A percentile compares a stretch with the other conserved stretches of the same genome.
These are phyloP conservation scores for Disparrhopalites patrizii DNA, from an alignment of 2,888 invertebrate species.

Conservation along the genomic window DNA sequence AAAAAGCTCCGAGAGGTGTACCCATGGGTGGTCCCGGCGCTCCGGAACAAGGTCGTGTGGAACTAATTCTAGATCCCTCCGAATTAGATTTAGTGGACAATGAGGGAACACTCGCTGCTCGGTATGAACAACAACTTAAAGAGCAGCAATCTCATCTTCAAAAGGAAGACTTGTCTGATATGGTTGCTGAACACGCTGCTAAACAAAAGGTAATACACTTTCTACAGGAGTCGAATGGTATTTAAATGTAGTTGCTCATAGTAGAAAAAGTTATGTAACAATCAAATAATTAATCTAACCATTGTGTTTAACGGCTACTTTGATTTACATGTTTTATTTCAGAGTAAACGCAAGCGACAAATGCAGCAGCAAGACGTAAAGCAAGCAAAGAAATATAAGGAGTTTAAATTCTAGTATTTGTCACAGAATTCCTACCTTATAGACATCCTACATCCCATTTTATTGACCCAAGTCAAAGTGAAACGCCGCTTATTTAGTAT, in stretches of 20 bases:
- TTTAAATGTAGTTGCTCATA: no score
- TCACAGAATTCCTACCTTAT: no score
- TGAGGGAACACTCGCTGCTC: slow-evolving; percentile 88
- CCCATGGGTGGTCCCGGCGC: slow-evolving; percentile 49
- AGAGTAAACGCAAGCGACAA: slow-evolving; percentile 83
- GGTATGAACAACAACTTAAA: slow-evolving; percentile 93
- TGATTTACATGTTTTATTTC: slow-evolving; percentile 53
- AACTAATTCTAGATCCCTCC: slow-evolving; percentile 93
- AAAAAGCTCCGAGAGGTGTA: slow-evolving; percentile 20
- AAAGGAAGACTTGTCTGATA: slow-evolving; percentile 94
- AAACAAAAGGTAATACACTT: slow-evolving; percentile 78
- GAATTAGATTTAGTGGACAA: slow-evolving; percentile 90
- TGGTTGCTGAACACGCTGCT: slow-evolving; percentile 97
- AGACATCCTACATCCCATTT: no score
- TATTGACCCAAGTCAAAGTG: no score
- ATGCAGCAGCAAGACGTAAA: slow-evolving; percentile 74
- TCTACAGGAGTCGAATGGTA: not conserved
- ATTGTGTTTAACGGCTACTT: no score
- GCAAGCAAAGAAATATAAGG: slow-evolving; percentile 96
- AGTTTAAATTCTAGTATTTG: slow-evolving; percentile 83
- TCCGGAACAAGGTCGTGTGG: slow-evolving; percentile 70
- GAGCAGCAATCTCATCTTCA: slow-evolving; percentile 84
- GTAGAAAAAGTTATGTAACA: no score
- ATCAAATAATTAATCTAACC: no score
- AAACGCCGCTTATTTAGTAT: no score